These are phyloP conservation scores for Toxotes lorentzi DNA, from an alignment of 2,797 vertebrate species.

Conservation along the genomic window DNA sequence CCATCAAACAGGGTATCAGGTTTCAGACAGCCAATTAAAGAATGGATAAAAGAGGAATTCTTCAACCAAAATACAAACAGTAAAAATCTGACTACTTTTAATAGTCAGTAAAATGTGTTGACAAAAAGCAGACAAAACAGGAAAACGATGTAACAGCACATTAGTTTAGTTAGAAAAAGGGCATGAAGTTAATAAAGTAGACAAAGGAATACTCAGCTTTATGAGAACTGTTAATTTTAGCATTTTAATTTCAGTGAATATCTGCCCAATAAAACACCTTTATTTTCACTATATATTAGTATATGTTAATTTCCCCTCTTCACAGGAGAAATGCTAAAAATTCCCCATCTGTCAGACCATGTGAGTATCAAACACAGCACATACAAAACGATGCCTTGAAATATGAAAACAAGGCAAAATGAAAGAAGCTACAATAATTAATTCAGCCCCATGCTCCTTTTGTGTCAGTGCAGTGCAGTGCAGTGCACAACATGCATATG, in stretches of 20 bases:
- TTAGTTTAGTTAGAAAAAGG: not conserved
- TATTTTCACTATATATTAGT: too few species aligned
- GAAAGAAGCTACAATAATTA: not conserved
- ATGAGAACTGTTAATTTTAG: too few species aligned
- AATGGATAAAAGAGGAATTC: not conserved
- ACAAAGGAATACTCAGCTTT: not conserved
- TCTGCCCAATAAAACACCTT: not conserved
- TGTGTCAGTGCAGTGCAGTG: not conserved
- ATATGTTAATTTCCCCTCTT: not conserved
- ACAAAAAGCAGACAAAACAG: not conserved
- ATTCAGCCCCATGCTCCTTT: conserved; percentile 4
- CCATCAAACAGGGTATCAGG: not conserved
- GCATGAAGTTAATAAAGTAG: not conserved
- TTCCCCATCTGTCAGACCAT: not conserved
- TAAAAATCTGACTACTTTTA: not conserved
- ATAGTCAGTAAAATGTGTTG: not conserved
- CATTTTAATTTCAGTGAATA: not conserved
- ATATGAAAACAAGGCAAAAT: not conserved
- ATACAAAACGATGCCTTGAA: not conserved
- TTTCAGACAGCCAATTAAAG: not conserved
- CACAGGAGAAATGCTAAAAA: not conserved
- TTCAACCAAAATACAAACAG: not conserved
- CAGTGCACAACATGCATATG: not conserved
- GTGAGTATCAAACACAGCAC: not conserved
- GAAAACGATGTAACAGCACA: not conserved